These are phyloP conservation scores for Meleagris gallopavo DNA, from an alignment of 2,113 vertebrate species.

Conservation along the genomic window DNA sequence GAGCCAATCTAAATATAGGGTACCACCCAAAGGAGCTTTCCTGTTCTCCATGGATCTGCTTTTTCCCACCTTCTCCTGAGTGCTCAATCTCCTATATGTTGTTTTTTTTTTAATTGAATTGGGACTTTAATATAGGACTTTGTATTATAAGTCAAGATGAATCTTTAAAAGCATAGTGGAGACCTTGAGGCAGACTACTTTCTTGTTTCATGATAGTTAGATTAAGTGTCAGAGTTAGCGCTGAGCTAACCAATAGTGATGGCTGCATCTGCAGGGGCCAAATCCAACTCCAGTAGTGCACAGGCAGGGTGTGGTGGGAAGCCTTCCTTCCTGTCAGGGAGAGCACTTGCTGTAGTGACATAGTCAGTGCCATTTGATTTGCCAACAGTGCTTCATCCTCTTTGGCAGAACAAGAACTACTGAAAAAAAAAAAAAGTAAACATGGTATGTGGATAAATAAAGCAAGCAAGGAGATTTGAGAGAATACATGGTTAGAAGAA, in stretches of 20 bases:
- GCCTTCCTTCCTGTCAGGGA: background rate
- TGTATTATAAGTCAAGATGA: background rate
- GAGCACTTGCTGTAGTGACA: background rate
- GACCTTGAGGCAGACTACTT: background rate
- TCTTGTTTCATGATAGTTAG: background rate
- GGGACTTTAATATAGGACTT: background rate
- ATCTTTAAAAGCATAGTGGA: background rate
- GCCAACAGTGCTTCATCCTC: background rate
- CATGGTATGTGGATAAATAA: background rate
- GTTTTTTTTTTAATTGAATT: background rate
- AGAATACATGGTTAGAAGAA: background rate
- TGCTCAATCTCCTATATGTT: background rate
- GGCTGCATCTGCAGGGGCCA: background rate
- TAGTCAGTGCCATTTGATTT: background rate
- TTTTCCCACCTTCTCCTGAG: background rate
- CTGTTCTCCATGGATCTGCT: background rate
- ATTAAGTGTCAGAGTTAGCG: background rate
- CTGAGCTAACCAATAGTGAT: background rate
- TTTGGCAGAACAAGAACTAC: background rate
- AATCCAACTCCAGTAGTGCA: fast-evolving
- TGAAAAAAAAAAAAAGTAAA: background rate
- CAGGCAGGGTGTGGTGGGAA: background rate
- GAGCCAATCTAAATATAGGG: background rate
- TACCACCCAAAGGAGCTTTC: background rate
- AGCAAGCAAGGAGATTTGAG: background rate